Percentiles rank a stretch among this genome's conserved stretches.
phyloP scores from a whole-genome alignment of 2,797 vertebrate species.

The Tympanoctomys barrerae region DNA sequence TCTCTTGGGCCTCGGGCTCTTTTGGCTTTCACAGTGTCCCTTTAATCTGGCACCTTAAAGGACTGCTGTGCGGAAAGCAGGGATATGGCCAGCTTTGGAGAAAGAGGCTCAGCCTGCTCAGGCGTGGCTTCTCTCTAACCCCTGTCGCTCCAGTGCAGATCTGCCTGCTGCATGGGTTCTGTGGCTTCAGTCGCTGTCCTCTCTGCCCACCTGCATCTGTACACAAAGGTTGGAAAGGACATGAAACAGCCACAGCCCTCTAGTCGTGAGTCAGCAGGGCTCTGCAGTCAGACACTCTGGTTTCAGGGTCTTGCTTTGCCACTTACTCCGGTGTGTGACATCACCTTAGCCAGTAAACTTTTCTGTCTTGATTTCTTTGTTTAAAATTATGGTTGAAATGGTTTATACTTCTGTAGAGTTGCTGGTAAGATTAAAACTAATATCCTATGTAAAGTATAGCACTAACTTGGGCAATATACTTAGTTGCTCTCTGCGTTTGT shows the following conservation, averaged over 20 bases:
- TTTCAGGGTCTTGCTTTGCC: neutral
- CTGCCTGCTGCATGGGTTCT: slow-evolving; percentile 14
- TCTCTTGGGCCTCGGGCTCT: neutral
- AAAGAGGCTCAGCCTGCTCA: neutral
- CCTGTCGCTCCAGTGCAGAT: neutral
- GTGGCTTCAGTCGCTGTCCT: neutral
- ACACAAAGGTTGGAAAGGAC: neutral
- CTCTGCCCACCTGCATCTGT: neutral
- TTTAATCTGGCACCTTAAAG: neutral
- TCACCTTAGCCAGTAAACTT: neutral
- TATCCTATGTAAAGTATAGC: slow-evolving; percentile 6
- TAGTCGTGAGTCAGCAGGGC: neutral
- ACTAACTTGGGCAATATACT: slow-evolving; percentile 4
- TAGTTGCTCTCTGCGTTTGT: slow-evolving; percentile 1
- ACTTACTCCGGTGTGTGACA: neutral
- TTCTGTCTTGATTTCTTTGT: slow-evolving; percentile 16
- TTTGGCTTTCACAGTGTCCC: neutral
- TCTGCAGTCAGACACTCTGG: neutral
- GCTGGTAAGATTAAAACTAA: slow-evolving; percentile 13
- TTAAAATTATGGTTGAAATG: neutral
- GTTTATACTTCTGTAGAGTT: neutral
- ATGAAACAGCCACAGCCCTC: neutral
- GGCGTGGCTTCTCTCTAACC: neutral
- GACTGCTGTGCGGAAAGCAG: slow-evolving; percentile 12
- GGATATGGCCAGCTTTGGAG: neutral